Conservation (phyloP, 2,797 vertebrate species). For the Lagorchestes hirsutus region DNA sequence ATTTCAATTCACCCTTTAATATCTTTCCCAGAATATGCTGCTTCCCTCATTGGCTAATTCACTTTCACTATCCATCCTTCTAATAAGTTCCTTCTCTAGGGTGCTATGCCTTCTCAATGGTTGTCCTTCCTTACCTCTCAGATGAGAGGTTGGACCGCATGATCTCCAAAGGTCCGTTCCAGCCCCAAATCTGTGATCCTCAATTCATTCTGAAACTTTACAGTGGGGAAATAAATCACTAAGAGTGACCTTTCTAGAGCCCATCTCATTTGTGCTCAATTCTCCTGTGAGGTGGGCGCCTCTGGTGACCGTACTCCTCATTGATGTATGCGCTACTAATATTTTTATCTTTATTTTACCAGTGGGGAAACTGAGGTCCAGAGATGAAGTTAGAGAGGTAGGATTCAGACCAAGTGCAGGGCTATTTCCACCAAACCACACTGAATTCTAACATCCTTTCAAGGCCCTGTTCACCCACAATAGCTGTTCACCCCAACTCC, state of each 20-base stretch:
- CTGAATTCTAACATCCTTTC: neutral
- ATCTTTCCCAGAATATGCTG: neutral
- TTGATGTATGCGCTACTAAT: neutral
- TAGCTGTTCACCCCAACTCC: neutral
- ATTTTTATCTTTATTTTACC: neutral
- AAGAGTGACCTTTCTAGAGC: neutral
- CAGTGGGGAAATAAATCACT: neutral
- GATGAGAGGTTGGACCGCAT: neutral
- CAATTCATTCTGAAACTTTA: neutral
- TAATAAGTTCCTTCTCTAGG: neutral
- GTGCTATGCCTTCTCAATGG: accelerated
- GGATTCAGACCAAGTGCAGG: neutral
- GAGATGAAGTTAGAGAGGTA: neutral
- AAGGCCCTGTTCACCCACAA: neutral
- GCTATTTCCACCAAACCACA: neutral
- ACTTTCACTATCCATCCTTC: neutral
- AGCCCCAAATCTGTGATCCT: neutral
- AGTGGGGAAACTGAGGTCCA: neutral
- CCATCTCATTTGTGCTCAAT: neutral
- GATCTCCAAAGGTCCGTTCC: neutral
- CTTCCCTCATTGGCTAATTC: neutral
- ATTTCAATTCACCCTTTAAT: neutral
- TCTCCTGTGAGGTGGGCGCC: neutral
- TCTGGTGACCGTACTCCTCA: neutral
- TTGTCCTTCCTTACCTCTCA: neutral